Conservation (phyloP, 2,797 vertebrate species). For the Notamacropus eugenii region DNA sequence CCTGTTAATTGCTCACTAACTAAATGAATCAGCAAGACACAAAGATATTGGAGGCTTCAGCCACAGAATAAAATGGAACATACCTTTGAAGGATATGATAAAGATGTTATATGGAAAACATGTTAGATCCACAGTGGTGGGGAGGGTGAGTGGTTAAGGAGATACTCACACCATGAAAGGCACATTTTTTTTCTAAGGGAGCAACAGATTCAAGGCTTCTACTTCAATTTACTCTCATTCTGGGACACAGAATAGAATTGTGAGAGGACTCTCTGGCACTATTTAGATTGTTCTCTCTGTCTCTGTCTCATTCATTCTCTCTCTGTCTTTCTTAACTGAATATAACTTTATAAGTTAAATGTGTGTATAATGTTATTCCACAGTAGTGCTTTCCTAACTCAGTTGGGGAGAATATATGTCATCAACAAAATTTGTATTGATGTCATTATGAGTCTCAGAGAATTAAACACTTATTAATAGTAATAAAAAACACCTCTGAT, state of each 20-base stretch:
- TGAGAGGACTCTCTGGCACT: neutral
- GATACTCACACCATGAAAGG: neutral
- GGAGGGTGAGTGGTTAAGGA: neutral
- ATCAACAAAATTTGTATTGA: neutral
- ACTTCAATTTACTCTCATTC: neutral
- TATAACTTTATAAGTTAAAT: neutral
- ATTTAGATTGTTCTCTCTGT: neutral
- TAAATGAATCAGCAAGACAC: slow-evolving; percentile 37
- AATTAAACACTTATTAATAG: no score
- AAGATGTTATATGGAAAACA: neutral
- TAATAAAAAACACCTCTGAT: no score
- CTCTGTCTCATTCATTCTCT: neutral
- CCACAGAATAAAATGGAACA: slow-evolving; percentile 23
- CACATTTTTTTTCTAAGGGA: no score
- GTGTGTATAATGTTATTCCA: neutral
- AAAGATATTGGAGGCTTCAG: slow-evolving; percentile 24
- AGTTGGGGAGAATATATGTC: no score
- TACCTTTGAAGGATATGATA: neutral
- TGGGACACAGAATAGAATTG: neutral
- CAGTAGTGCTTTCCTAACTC: neutral
- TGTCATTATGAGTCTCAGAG: no score
- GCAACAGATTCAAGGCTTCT: no score
- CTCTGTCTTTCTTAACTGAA: neutral
- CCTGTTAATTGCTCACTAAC: slow-evolving; percentile 19
- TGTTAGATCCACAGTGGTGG: neutral